Percentiles rank a stretch among this genome's conserved stretches.
phyloP scores from a whole-genome alignment of 2,888 invertebrate genomes.

The Aquatica leii region DNA sequence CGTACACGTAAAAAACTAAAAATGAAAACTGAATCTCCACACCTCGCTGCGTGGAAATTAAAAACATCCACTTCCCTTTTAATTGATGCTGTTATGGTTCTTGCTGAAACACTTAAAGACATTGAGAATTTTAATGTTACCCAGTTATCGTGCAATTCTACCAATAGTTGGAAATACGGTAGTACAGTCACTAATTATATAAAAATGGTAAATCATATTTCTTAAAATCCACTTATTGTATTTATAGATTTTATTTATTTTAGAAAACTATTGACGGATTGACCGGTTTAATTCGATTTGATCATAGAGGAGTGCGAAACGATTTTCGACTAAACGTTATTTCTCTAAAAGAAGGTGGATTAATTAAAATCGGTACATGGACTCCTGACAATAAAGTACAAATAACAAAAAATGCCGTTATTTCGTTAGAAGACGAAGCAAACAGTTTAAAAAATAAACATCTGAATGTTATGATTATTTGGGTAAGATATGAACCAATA shows the following conservation, averaged over 20 bases:
- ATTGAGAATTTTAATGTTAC: slow-evolving; percentile 7
- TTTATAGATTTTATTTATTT: slow-evolving; percentile 27
- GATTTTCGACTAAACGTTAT: slow-evolving; percentile 58
- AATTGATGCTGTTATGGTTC: slow-evolving; percentile 86
- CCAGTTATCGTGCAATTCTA: slow-evolving; percentile 68
- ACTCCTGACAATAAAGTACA: slow-evolving; percentile 53
- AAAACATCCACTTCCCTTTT: slow-evolving; percentile 80
- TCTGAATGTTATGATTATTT: slow-evolving; percentile 74
- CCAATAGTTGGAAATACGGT: slow-evolving; percentile 79
- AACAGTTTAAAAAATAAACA: slow-evolving; percentile 75
- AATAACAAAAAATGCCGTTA: slow-evolving; percentile 55
- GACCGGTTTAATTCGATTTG: slow-evolving; percentile 58
- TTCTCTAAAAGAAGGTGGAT: slow-evolving; percentile 57
- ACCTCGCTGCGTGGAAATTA: slow-evolving; percentile 43
- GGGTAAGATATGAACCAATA: slow-evolving; percentile 63
- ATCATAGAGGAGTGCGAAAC: slow-evolving; percentile 57
- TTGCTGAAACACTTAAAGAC: slow-evolving; percentile 74
- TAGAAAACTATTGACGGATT: slow-evolving; percentile 57
- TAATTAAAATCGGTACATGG: slow-evolving; percentile 58
- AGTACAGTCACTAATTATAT: slow-evolving; percentile 84
- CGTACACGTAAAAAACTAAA: slow-evolving; percentile 18
- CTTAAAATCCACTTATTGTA: background rate
- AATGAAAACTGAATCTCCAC: background rate
- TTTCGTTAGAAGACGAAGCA: background rate
- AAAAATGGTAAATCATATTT: slow-evolving; percentile 69